Base-by-base conservation (phyloP, 2,888 invertebrate species). In the Crossocerus cetratus region DNA sequence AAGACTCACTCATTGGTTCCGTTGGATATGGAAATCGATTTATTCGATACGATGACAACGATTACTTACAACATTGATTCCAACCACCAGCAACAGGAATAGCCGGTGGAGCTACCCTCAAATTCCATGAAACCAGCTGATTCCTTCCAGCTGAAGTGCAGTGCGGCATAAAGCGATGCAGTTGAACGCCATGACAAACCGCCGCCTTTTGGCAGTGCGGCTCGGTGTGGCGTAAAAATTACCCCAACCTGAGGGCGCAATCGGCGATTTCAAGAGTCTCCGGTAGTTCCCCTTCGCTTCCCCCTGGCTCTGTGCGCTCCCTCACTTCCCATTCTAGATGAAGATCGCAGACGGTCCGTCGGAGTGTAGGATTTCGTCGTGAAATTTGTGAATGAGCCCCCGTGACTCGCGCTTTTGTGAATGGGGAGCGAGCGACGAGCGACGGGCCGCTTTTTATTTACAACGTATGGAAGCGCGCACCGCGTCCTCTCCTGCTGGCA, bases 351-450 rank as follows among this genome's bases (percentile, higher is more conserved):
- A 82, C 81, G 76, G 74, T 69, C 66, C 69, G 68, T 65, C 59
- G 63, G 58, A 83, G 82, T 79, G 76, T 82, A 82, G 83, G 63
- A 69, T 82, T 82, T 82, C 82, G 76, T 82, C 77, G 66, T 82
- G 75, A 81, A 76, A 81, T 74, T 82, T 61, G 79, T 82, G 83
- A 82, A 82, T 82, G 82, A 82, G 79, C 77, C 73, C 79, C 60
- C 80, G 82, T 82, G 82, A 82, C 82, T 82, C 82, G 82, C 74
- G 76, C 74, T 81, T 82, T 77, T 82, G 5, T 32, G 68, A 82
- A 81, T 83, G 80, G 79, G 72, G 75, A 81, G 79, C 82, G 81
- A 32, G 8, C 32, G 32, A 76, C 82, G 81, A 32, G 8, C 32
- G 32, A 76, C 75, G 56, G 71, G 69, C 78, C 66, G 76, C 73